Evolutionary conservation across 2,113 vertebrate genomes (phyloP).

Genomic region (Condylura cristata): DNA sequence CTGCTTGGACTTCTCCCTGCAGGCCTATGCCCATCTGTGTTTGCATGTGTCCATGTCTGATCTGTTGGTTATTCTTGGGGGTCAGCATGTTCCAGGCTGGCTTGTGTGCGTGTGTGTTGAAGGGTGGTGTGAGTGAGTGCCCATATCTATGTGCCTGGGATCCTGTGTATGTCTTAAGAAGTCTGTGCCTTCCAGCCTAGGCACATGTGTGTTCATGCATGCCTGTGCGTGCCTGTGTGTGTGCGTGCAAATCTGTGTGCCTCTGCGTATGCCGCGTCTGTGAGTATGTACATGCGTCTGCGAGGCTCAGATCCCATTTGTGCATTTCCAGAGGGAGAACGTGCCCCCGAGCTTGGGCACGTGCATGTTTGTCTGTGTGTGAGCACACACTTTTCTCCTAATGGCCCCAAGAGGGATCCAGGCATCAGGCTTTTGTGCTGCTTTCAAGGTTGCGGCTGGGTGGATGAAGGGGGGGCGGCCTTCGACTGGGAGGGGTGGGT

Average conservation of each 20-base stretch:
- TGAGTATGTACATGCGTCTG: not conserved
- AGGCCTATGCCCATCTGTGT: not conserved
- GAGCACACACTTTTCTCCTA: conserved; percentile 26
- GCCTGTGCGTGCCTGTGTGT: not conserved
- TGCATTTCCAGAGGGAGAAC: not conserved
- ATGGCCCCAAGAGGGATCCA: conserved; percentile 76
- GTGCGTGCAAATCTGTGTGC: not conserved
- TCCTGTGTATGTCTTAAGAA: not conserved
- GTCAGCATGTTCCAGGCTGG: not conserved
- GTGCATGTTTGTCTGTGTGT: not conserved
- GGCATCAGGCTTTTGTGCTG: conserved; percentile 81
- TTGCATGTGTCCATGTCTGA: not conserved
- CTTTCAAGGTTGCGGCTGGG: conserved; percentile 81
- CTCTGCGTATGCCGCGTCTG: not conserved
- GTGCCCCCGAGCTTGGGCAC: not conserved
- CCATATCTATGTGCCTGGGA: not conserved
- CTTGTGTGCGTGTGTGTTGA: not conserved
- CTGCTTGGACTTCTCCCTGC: not conserved
- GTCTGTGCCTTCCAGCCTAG: not conserved
- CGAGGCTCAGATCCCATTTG: not conserved
- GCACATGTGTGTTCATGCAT: not conserved
- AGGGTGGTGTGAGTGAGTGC: not conserved
- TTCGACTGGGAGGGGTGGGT: conserved; percentile 52
- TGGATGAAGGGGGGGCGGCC: conserved; percentile 63
- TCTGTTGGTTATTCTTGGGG: not conserved